Evolutionary conservation across 2,888 invertebrate genomes (phyloP).

Genomic region (Anticlea derivata): DNA sequence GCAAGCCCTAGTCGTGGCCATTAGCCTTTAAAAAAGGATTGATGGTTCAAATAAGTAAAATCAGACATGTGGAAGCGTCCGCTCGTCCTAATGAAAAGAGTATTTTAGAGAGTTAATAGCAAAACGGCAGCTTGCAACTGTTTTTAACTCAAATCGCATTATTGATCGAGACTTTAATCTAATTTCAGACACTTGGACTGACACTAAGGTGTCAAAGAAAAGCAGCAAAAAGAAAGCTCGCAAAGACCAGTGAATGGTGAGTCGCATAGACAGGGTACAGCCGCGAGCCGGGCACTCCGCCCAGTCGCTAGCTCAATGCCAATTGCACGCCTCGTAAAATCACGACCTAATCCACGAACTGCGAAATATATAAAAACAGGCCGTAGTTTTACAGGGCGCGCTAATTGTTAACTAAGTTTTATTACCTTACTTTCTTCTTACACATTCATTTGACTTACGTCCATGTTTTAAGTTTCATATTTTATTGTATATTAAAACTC

Average conservation of each 20-base stretch:
- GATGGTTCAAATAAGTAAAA: no score
- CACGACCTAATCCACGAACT: slow-evolving; percentile 44
- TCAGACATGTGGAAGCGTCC: no score
- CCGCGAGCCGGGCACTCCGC: slow-evolving; percentile 51
- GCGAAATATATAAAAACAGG: slow-evolving; percentile 42
- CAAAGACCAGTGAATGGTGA: slow-evolving; percentile 86
- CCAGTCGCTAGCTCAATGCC: slow-evolving; percentile 75
- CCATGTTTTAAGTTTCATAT: slow-evolving; percentile 82
- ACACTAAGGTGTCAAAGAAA: slow-evolving; percentile 88
- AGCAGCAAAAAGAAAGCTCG: slow-evolving; percentile 90
- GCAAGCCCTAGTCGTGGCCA: no score
- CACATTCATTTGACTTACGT: slow-evolving; percentile 77
- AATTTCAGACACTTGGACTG: slow-evolving; percentile 88
- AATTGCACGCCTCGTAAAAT: slow-evolving; percentile 67
- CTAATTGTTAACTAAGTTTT: slow-evolving; percentile 68
- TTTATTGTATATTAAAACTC: slow-evolving; percentile 71
- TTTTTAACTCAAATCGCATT: background rate
- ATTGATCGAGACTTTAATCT: background rate
- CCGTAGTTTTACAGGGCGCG: slow-evolving; percentile 78
- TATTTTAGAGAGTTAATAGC: no score
- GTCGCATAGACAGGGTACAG: slow-evolving; percentile 53
- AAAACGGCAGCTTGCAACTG: no score
- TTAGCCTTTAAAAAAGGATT: no score
- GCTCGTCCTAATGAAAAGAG: no score
- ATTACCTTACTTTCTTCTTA: slow-evolving; percentile 66